Evolutionary conservation across 2,797 vertebrate genomes (phyloP).

Genomic region (Schizothorax lantsangensis): DNA sequence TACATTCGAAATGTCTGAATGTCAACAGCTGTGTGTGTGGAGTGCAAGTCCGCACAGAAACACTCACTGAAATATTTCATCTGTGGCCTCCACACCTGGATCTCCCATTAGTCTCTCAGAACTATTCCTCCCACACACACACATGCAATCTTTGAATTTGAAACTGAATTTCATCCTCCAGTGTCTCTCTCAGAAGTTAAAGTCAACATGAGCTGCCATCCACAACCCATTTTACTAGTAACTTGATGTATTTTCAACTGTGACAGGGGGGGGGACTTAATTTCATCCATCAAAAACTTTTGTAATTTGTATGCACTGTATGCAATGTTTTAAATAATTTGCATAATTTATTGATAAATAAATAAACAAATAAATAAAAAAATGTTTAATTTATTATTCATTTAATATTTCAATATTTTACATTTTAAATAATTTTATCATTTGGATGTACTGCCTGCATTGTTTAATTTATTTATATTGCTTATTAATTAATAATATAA

Average conservation of each 20-base stretch:
- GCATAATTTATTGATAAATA: background rate
- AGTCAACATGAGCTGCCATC: background rate
- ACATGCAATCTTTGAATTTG: background rate
- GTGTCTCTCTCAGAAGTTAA: constrained; percentile 3
- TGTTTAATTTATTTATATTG: background rate
- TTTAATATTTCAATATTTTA: background rate
- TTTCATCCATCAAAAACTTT: background rate
- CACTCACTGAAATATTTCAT: constrained; percentile 31
- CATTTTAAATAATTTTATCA: background rate
- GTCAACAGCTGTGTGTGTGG: constrained; percentile 36
- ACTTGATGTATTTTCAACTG: background rate
- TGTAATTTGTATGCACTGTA: background rate
- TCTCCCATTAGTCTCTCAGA: constrained; percentile 33
- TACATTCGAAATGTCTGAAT: constrained; percentile 24
- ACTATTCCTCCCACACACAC: constrained; percentile 27
- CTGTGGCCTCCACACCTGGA: constrained; percentile 33
- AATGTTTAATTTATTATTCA: background rate
- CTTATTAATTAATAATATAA: no score
- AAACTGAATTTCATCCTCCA: constrained; percentile 7
- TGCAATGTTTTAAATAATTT: background rate
- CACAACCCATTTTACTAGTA: background rate
- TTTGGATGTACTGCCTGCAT: background rate
- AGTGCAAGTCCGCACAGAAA: constrained; percentile 26
- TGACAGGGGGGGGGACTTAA: background rate
- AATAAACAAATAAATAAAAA: background rate